phyloP scores from a whole-genome alignment of 2,797 vertebrate genomes.

The Alfaro cultratus region DNA sequence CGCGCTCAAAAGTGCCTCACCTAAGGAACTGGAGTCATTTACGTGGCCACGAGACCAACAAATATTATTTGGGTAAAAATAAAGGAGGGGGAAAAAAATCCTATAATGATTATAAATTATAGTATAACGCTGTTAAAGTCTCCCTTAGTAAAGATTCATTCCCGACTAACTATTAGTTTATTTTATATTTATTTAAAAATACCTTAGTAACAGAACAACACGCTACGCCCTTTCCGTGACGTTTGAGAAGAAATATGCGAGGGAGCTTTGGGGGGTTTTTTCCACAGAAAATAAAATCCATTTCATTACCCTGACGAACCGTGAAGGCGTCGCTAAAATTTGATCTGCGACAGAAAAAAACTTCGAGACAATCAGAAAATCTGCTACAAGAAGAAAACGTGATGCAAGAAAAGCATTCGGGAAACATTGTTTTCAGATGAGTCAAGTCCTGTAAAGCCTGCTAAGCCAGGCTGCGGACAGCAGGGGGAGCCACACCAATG shows the following conservation, averaged over 20 bases:
- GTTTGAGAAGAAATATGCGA: conserved; percentile 1
- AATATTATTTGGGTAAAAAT: neutral
- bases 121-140: neutral
- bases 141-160: neutral
- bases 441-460: conserved; percentile 23
- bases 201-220: conserved; percentile 37
- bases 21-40: neutral
- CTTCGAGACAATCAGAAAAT: neutral
- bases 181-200: conserved; percentile 29
- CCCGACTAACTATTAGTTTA: neutral
- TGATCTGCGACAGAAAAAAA: neutral
- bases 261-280: neutral
- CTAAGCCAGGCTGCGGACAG: conserved; percentile 18
- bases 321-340: conserved; percentile 28
- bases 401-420: conserved; percentile 3
- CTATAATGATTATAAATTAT: neutral
- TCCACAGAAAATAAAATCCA: neutral
- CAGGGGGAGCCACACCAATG: conserved; percentile 51
- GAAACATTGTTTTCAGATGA: conserved; percentile 17
- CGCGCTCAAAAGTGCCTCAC: conserved; percentile 16
- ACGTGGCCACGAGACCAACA: neutral
- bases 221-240: conserved; percentile 51
- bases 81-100: neutral
- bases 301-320: neutral
- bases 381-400: neutral